These are phyloP conservation scores for Nyctereutes procyonoides DNA, from an alignment of 2,113 vertebrate genomes.

Conservation along the genomic window DNA sequence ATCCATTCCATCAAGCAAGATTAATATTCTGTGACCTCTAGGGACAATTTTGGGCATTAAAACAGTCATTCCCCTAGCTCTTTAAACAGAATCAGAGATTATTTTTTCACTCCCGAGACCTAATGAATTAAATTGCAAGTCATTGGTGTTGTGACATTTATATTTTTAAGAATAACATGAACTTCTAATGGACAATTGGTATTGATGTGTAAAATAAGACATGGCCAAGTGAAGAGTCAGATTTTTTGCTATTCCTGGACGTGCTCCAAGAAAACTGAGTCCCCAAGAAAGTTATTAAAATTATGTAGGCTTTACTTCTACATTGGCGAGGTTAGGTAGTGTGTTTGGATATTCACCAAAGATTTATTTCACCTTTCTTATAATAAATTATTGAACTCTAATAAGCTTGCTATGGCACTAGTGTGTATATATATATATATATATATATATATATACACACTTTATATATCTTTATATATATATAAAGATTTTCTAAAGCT, in stretches of 20 bases:
- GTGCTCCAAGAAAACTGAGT: neutral
- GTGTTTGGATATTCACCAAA: neutral
- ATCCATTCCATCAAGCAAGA: neutral
- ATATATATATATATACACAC: too few relatives aligned
- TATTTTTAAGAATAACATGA: neutral
- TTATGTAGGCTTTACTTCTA: neutral
- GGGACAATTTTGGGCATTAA: neutral
- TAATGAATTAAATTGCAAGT: neutral
- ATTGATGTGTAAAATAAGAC: neutral
- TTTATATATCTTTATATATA: too few relatives aligned
- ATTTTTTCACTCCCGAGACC: neutral
- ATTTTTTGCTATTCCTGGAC: neutral
- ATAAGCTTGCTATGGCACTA: neutral
- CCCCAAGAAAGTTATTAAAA: neutral
- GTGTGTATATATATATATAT: neutral
- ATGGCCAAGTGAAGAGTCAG: neutral
- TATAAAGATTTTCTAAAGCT: neutral
- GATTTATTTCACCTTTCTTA: neutral
- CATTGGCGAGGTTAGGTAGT: neutral
- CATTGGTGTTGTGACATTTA: neutral
- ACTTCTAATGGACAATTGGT: neutral
- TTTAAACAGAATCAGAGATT: neutral
- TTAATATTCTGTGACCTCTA: neutral
- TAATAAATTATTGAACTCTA: neutral
- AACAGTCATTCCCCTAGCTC: neutral